These are phyloP conservation scores for Pangasius djambal DNA, from an alignment of 2,797 vertebrate genomes.

Conservation along the genomic window DNA sequence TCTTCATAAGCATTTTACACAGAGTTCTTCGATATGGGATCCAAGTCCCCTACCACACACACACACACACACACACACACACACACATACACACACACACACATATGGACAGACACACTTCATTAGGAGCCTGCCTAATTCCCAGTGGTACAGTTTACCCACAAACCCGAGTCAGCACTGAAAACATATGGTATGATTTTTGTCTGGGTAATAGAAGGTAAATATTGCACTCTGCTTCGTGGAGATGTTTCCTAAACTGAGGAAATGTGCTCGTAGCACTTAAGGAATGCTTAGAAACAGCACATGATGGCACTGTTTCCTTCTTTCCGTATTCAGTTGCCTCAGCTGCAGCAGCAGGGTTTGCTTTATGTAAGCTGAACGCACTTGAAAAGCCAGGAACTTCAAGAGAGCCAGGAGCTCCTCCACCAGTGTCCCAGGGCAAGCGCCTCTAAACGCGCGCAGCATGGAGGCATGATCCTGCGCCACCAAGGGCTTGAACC, in stretches of 20 bases:
- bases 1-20: conserved; percentile 4
- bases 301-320: conserved; percentile 99
- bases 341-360: conserved; percentile 72
- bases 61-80: background rate
- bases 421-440: conserved; percentile 60
- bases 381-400: conserved; percentile 67
- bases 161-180: conserved; percentile 17
- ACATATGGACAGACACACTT: background rate
- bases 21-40: background rate
- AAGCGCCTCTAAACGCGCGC: conserved; percentile 38
- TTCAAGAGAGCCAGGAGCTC: conserved; percentile 48
- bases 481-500: background rate
- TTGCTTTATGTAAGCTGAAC: conserved; percentile 76
- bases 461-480: conserved; percentile 10
- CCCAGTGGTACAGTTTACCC: conserved; percentile 11
- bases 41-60: background rate
- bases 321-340: conserved; percentile 74
- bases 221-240: conserved; percentile 20
- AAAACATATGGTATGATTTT: conserved; percentile 20
- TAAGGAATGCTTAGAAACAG: conserved; percentile 92
- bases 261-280: conserved; percentile 57
- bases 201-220: conserved; percentile 21
- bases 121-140: conserved; percentile 28
- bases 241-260: conserved; percentile 20
- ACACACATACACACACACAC: conserved; percentile 13